Conservation (phyloP, 2,797 vertebrate species). For the Micromesistius poutassou region DNA sequence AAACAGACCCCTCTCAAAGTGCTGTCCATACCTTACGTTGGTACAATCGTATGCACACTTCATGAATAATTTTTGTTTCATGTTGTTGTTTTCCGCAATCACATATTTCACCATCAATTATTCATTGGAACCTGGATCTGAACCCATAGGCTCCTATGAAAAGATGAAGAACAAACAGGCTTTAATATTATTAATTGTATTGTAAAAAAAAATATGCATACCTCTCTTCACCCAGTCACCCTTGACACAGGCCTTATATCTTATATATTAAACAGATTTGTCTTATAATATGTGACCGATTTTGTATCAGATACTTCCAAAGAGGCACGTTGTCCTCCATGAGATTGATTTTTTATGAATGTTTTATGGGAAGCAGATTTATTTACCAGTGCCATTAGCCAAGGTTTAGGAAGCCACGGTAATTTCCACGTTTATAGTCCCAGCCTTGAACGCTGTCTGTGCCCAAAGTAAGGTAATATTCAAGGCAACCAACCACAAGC, state of each 20-base stretch:
- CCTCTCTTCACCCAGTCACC: background rate
- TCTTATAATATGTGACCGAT: background rate
- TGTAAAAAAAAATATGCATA: background rate
- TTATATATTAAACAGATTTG: background rate
- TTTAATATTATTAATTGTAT: slow-evolving; percentile 21
- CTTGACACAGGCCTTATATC: background rate
- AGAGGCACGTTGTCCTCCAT: slow-evolving; percentile 19
- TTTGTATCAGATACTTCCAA: background rate
- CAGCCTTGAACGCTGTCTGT: slow-evolving; percentile 10
- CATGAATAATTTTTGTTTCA: slow-evolving; percentile 51
- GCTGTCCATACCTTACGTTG: slow-evolving; percentile 29
- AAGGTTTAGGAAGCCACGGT: slow-evolving; percentile 21
- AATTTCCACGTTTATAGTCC: slow-evolving; percentile 11
- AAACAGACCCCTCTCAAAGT: slow-evolving; percentile 20
- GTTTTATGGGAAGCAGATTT: slow-evolving; percentile 18
- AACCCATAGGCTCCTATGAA: slow-evolving; percentile 36
- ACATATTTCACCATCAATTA: slow-evolving; percentile 49
- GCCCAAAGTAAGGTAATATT: slow-evolving; percentile 20
- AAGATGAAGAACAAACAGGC: slow-evolving; percentile 31
- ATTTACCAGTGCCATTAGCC: slow-evolving; percentile 10
- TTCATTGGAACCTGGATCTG: slow-evolving; percentile 41
- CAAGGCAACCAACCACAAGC: slow-evolving; percentile 26
- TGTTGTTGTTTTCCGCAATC: slow-evolving; percentile 35
- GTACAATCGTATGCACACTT: slow-evolving; percentile 32
- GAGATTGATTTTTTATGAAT: slow-evolving; percentile 17